Base-by-base conservation (phyloP, 2,888 invertebrate genomes). In the Rosalia funebris region DNA sequence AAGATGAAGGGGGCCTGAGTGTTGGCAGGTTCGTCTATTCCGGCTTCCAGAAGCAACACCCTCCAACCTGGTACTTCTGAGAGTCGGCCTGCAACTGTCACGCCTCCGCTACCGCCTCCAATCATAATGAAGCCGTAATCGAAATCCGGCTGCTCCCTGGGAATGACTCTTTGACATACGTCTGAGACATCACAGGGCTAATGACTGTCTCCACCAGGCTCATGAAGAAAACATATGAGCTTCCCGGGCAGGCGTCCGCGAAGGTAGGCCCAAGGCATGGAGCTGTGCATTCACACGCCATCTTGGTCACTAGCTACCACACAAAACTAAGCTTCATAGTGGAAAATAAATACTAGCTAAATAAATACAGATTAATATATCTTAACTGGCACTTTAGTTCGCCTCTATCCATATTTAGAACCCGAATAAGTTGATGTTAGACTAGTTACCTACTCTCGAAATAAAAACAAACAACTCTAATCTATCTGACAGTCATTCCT, bases 31-130 rank as follows among this genome's bases (percentile, higher is more conserved):
- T 89, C 89, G 68, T 89, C 88, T 0, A 86, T 87, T 0, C 90
- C 90, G 0, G 89, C 89, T 82, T 90, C 90, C 62, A 90, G 74
- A 4, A 90, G 77, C 10, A 90, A 74, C 7, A 89, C 88, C 81
- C 85, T 87, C 87, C 87, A 88, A 45, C 85, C 82, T 5, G 84
- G 82, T 45, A 86, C 83, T 72, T 89, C 89, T 14, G 88, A 87
- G n/a, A 89, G 75, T 61, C 89, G 82, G 0, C 82, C 85, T 11
- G 88, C 89, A 0, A 87, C 84, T 7, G 87, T 87, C 0, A 88
- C 78, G 0, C 89, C 89, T 0, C 86, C 87, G 0, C 88, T 85
- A 0, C 89, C 89, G 2, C 86, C 87, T 0, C 88, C 89, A 7
- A 87, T 80, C 1, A 88, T 87, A 39, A 69, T 62, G 45, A 62